Evolutionary conservation across 2,888 invertebrate genomes (phyloP).

Genomic region (Lasius fuliginosus): DNA sequence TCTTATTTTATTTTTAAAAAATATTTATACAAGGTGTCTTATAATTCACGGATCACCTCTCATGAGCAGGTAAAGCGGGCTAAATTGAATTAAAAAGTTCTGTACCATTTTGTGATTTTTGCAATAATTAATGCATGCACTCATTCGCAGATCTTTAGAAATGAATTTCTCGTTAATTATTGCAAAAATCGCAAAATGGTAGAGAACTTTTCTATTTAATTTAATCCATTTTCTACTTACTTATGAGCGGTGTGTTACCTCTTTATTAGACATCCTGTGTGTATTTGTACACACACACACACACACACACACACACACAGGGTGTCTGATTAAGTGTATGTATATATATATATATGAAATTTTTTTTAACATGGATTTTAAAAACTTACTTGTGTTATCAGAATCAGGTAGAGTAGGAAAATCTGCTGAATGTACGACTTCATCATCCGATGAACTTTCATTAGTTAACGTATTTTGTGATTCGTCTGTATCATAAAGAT

Average conservation of each 20-base stretch:
- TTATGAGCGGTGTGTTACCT: background rate
- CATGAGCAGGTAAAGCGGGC: background rate
- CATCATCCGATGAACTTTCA: constrained; percentile 2
- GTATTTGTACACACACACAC: background rate
- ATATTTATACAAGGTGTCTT: background rate
- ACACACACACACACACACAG: too few relatives aligned
- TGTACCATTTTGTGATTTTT: background rate
- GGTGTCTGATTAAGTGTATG: too few relatives aligned
- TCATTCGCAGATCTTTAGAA: background rate
- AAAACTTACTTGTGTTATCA: constrained; percentile 10
- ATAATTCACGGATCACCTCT: background rate
- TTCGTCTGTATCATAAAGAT: constrained; percentile 4
- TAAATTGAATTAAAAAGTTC: background rate
- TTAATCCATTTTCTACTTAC: background rate
- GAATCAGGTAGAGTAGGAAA: constrained; percentile 1
- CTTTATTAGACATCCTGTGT: background rate
- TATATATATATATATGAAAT: too few relatives aligned
- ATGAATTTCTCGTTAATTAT: background rate
- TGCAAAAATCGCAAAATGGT: background rate
- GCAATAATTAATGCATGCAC: background rate
- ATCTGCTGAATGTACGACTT: background rate
- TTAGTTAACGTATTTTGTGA: background rate
- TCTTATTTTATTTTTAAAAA: background rate
- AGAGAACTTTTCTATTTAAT: background rate
- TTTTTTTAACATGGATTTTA: background rate